These are phyloP conservation scores for Crambe crambe DNA, from an alignment of 37 sponge, comb jelly and placozoan species.

Conservation along the genomic window DNA sequence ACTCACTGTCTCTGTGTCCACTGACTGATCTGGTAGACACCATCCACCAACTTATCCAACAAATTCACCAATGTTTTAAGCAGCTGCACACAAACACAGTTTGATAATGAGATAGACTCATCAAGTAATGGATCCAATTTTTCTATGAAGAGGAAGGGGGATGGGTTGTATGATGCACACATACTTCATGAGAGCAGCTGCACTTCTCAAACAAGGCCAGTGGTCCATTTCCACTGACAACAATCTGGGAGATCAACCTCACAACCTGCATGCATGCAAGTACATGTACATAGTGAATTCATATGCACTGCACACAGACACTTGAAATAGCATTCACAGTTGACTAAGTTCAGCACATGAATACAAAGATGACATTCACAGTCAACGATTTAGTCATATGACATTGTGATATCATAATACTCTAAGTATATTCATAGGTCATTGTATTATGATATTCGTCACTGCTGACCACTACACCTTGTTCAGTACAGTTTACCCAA, in stretches of 20 bases:
- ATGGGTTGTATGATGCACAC: no score
- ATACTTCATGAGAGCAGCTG: constrained; percentile 26
- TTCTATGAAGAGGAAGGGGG: no score
- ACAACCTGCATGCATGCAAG: constrained; percentile 11
- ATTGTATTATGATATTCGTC: no score
- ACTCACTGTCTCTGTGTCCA: constrained; percentile 25
- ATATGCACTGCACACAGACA: no score
- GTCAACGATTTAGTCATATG: background rate
- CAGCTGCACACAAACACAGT: constrained; percentile 6
- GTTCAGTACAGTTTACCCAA: no score
- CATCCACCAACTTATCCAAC: constrained; percentile 24
- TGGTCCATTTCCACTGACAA: constrained; percentile 1
- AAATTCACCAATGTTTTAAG: constrained; percentile 17
- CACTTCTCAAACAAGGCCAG: constrained; percentile 14
- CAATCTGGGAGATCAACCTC: constrained; percentile 15
- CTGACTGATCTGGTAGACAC: constrained; percentile 7
- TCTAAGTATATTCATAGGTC: no score
- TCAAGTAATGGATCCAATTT: no score
- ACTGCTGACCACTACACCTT: no score
- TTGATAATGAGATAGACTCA: background rate
- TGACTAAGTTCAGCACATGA: background rate
- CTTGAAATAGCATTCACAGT: no score
- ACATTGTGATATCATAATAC: no score
- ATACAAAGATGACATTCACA: background rate
- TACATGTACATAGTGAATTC: no score